Evolutionary conservation across 92 coral and sea anemone genomes (phyloP), one percentile per base, ranked within the genome.

Genomic region (Palythoa heliodiscus): DNA sequence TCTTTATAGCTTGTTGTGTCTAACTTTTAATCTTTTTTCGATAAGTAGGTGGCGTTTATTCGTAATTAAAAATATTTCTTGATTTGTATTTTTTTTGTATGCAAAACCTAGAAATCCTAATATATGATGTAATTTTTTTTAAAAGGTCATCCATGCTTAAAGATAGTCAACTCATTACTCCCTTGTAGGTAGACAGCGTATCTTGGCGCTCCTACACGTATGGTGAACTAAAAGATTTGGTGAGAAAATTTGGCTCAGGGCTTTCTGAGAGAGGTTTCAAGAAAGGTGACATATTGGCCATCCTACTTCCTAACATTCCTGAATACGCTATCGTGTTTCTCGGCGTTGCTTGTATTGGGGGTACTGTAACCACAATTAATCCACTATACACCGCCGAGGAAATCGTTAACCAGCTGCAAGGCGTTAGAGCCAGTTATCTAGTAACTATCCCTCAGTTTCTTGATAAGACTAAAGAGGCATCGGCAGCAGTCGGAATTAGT

Each of bases 251-350:
- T 35, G 94, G 91, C 68, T 90, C 98, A 25, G 94, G 94, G n/a
- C 89, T 93, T 77, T 76, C 93, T 43, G 87, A 83, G 48, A 87
- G 86, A 87, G 95, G 98, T 23, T 90, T 93, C 78, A 94, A 88
- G 80, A 90, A 92, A 89, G 95, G 98, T 50, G 95, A 95, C 47
- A 95, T 95, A 20, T 91, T 89, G 71, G 98, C 95, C 40, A 83
- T 93, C 20, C 25, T 92, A 54, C 85, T 83, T 16, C 94, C 95
- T 16, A 95, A 95, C 87, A 80, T 93, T 29, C 91, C 89, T 22
- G 94, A 95, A 76, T 95, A 72, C 63, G 93, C 98, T 1, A 89
- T 95, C 48, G 86, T 89, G 9, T 91, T 87, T 60, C 90, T 82
- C 40, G 93, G 94, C 7, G 86, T 89, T 57, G 60, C 87, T 22